Base-by-base conservation (phyloP, 2,797 vertebrate species). In the Mus caroli region DNA sequence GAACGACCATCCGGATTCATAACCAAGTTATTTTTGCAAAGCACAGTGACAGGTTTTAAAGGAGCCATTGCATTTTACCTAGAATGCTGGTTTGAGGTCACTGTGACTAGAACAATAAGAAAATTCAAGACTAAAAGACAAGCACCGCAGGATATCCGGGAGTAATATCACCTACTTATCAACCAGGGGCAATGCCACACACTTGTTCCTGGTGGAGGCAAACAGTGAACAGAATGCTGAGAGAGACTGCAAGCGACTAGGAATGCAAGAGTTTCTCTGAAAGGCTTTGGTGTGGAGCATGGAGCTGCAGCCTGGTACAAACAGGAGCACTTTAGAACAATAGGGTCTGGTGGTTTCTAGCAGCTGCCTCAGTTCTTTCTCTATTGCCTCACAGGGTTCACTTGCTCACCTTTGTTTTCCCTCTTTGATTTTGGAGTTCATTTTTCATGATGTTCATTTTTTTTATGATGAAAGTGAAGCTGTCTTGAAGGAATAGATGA, bases 101-200 rank as follows among this genome's bases (percentile, higher is more conserved):
- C 97, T 97, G 78, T 97, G 96, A 94, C 98, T 98, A 96, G 98
- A 98, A 98, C 98, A 98, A 98, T 98, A 96, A 97, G 98, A 98
- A 98, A 98, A 98, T 98, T 98, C 98, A 96, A 97, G 97, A 97
- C 97, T 97, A 94, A 71, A 0, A 97, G 97, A 95, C 92, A 62
- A 96, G 76, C 97, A 77, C 98, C 98, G 98, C 98, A 98, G 98
- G 98, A 98, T 98, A 97, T 97, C 98, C 98, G 97, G 97, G 97
- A 99, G 98, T 95, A 98, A 91, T 98, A 97, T 98, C 76, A 77
- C 98, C 98, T 98, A 96, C 98, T 98, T 98, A 98, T 98, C 98
- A 98, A 97, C 97, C 14, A 98, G 95, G 94, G 88, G 89, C 95
- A 98, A 95, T 93, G 96, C 98, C 98, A 96, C 97, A 96, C 97